Conservation (phyloP, 1,140 invertebrate genomes). For the Riptortus pedestris region DNA sequence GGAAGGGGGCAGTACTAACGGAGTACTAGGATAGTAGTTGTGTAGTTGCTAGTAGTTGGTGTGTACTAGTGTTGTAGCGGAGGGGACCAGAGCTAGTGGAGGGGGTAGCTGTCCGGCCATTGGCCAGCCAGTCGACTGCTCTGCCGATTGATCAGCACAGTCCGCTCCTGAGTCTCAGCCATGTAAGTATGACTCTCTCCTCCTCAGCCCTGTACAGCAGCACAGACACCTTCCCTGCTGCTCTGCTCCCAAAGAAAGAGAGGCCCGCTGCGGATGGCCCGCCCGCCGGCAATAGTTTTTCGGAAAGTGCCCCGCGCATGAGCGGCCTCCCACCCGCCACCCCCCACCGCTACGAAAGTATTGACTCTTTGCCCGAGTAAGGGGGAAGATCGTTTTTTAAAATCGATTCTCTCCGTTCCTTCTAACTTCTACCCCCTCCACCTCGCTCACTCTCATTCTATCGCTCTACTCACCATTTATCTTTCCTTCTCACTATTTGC, state of each 20-base stretch:
- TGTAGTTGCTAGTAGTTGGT: too few relatives aligned
- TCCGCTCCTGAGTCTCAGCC: constrained; percentile 1
- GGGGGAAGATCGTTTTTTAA: neutral
- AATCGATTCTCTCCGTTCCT: neutral
- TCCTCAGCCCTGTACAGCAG: neutral
- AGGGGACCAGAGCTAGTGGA: neutral
- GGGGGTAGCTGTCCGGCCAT: constrained; percentile 1
- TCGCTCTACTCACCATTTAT: too few relatives aligned
- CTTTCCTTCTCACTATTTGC: too few relatives aligned
- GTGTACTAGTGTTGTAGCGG: neutral
- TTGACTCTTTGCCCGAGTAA: constrained; percentile 2
- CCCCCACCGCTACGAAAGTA: constrained; percentile 1
- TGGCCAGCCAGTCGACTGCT: neutral
- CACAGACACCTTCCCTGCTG: neutral
- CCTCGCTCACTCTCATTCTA: neutral
- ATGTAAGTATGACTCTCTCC: neutral
- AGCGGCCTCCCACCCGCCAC: neutral
- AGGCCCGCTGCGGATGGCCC: neutral
- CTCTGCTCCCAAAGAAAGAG: too few relatives aligned
- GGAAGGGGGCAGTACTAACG: too few relatives aligned
- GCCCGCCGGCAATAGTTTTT: constrained; percentile 12
- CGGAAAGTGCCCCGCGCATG: constrained; percentile 3
- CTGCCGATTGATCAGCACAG: neutral
- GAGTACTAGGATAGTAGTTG: too few relatives aligned
- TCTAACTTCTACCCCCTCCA: neutral